phyloP scores from a whole-genome alignment of 2,797 vertebrate species.

The Cirrhinus molitorella region DNA sequence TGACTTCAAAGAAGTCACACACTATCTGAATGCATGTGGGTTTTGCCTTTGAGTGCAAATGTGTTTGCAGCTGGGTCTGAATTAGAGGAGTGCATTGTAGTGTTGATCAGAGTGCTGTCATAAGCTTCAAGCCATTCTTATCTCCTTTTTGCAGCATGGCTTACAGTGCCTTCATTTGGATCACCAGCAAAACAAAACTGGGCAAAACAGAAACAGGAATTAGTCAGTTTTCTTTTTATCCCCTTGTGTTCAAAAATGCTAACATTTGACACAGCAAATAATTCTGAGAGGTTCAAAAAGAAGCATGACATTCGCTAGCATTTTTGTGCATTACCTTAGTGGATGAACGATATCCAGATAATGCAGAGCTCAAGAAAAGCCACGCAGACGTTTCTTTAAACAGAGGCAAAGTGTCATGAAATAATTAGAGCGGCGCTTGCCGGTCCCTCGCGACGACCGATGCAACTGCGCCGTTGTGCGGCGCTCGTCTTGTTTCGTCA shows the following conservation, averaged over 20 bases:
- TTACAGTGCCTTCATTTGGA: slow-evolving; percentile 59
- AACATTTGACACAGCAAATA: slow-evolving; percentile 45
- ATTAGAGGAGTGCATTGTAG: slow-evolving; percentile 55
- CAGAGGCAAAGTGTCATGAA: slow-evolving; percentile 57
- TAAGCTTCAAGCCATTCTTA: slow-evolving; percentile 65
- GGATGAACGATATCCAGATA: slow-evolving; percentile 56
- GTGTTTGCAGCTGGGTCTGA: slow-evolving; percentile 58
- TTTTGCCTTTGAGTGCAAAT: slow-evolving; percentile 56
- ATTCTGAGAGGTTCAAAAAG: slow-evolving; percentile 34
- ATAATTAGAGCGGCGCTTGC: slow-evolving; percentile 57
- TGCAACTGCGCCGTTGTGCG: neutral
- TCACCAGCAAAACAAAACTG: slow-evolving; percentile 61
- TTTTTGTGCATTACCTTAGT: slow-evolving; percentile 42
- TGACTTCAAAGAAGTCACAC: slow-evolving; percentile 51
- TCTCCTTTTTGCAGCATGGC: slow-evolving; percentile 63
- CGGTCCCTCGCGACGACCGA: slow-evolving; percentile 11
- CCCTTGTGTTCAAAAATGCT: slow-evolving; percentile 46
- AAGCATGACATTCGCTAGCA: neutral
- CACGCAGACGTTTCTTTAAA: slow-evolving; percentile 52
- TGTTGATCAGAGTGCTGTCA: slow-evolving; percentile 61
- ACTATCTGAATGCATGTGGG: slow-evolving; percentile 30
- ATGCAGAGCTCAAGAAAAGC: slow-evolving; percentile 45
- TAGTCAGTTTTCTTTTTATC: slow-evolving; percentile 39
- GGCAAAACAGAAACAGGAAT: slow-evolving; percentile 55
- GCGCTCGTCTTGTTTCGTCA: slow-evolving; percentile 43